Base-by-base conservation (phyloP, 2,888 invertebrate genomes). In the Dryobota labecula region DNA sequence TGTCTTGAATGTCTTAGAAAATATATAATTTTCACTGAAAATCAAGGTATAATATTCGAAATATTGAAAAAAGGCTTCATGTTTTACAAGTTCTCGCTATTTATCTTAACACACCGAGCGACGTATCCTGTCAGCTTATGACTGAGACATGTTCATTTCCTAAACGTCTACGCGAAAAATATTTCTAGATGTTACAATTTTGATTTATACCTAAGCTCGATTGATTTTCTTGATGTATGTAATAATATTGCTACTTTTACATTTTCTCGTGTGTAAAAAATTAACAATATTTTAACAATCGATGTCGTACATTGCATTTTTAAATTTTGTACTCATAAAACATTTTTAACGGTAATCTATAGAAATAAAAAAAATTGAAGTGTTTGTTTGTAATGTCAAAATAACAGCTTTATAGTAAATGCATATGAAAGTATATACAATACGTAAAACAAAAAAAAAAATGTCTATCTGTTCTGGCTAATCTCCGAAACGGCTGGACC, bases 71-170 rank as follows among this genome's bases (percentile, higher is more conserved):
- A 11, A 43, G 9, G 4, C 15, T n/a, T 30, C 49, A 30, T 60
- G 43, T 71, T 64, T n/a, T 30, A 57, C 20, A 56, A 18, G 36
- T 53, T 38, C 43, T 6, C 27, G 24, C n/a, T 36, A 66, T 70
- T 61, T 57, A 57, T 47, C 47, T 43, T 45, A 67, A 64, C 65
- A 67, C 43, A 15, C 2, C 11, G 11, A 7, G 24, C 9, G 60
- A 47, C 60, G 58, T 70, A 53, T 62, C 43, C 45, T 70, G 57
- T 65, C 65, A 27, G 57, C 62, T 70, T 69, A 71, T 73, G 62
- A 53, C 67, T 49, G 41, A 69, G 82, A 75, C 69, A 73, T 47
- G 41, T 82, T 82, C 73, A 82, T 74, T 82, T 76, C 76, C 79
- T 72, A 49, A 47, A 60, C 41, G 76, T 76, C 71, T 68, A n/a